These are phyloP conservation scores for Lamellibrachia luymesi DNA, from an alignment of 1,140 invertebrate genomes.

Conservation along the genomic window DNA sequence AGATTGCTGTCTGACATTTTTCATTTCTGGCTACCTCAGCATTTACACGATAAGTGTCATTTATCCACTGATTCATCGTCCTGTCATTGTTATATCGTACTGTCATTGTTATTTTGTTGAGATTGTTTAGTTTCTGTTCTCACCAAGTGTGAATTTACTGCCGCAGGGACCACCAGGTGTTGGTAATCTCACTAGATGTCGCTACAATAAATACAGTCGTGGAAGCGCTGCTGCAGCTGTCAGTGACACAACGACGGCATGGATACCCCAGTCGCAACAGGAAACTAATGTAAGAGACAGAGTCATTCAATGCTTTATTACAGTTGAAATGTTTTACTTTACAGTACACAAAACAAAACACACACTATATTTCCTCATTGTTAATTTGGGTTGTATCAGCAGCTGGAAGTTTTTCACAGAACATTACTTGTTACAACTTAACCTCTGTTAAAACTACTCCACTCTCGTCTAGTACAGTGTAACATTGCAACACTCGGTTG, in stretches of 20 bases:
- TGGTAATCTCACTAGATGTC: background rate
- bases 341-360: background rate
- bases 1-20: background rate
- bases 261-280: background rate
- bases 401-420: background rate
- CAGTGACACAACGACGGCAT: background rate
- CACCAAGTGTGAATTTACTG: background rate
- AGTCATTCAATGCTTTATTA: background rate
- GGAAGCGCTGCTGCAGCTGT: background rate
- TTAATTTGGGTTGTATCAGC: too few relatives aligned
- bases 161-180: background rate
- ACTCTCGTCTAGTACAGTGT: too few relatives aligned
- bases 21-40: background rate
- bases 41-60: background rate
- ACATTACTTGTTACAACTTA: background rate
- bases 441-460: too few relatives aligned
- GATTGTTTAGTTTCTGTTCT: background rate
- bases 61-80: too few relatives aligned
- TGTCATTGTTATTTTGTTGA: background rate
- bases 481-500: too few relatives aligned
- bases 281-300: background rate
- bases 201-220: background rate
- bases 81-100: too few relatives aligned
- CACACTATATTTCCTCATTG: background rate
- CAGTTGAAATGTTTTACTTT: background rate